Conservation (phyloP, 2,797 vertebrate species). For the Sebastes taczanowskii region DNA sequence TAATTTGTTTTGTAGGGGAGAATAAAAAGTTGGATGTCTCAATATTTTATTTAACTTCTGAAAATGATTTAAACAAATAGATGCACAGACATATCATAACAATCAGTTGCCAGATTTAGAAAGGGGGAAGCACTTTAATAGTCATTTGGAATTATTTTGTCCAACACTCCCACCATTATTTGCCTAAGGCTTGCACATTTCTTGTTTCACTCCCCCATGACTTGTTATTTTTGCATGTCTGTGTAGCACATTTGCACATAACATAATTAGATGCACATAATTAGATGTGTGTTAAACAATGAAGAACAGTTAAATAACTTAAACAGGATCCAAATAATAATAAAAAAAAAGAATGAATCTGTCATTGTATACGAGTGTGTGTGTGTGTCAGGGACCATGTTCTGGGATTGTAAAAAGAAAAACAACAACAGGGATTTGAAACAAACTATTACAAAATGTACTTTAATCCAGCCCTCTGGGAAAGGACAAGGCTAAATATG, state of each 20-base stretch:
- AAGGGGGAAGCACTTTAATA: background rate
- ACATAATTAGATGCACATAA: too few species aligned
- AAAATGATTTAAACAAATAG: background rate
- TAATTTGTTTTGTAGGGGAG: background rate
- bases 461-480: background rate
- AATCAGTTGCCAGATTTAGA: background rate
- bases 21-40: background rate
- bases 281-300: background rate
- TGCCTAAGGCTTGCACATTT: background rate
- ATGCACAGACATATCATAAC: background rate
- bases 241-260: too few species aligned
- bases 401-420: background rate
- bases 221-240: background rate
- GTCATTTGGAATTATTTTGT: background rate
- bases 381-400: background rate
- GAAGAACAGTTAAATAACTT: background rate
- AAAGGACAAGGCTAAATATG: background rate
- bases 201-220: background rate
- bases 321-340: background rate
- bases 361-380: background rate
- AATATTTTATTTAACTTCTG: background rate
- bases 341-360: background rate
- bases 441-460: background rate
- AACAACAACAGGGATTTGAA: background rate
- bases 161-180: background rate